Evolutionary conservation across 2,797 vertebrate genomes (phyloP), one percentile per base, ranked within the genome.

Genomic region (Leptodactylus fallax): DNA sequence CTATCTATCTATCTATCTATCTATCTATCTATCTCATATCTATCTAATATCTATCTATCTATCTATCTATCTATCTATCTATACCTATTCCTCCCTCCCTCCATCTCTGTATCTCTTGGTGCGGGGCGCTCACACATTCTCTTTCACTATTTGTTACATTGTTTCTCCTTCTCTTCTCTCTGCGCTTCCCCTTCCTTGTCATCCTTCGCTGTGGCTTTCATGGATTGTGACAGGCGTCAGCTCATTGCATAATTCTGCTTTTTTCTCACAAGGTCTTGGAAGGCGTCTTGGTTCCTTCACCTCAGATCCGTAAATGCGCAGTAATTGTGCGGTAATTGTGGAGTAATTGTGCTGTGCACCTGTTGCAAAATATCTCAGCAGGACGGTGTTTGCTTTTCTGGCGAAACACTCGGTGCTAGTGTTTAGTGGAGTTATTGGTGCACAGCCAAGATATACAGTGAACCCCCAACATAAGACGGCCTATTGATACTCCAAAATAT

Each of bases 371-470:
- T 92, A 94, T 93, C 92, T 95, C 93, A 93, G 92, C 92, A 92
- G 93, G 93, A 94, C 95, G 93, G 92, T 94, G 94, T 95, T 95
- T 95, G 93, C 94, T 94, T 95, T 93, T 93, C 90, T 91, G 92
- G 86, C 92, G 87, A 91, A 91, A 93, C 93, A 91, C 92, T 93
- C 92, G 92, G 94, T 95, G 92, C 93, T 89, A 90, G 87, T 92
- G 92, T 91, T 94, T 93, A 94, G 93, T 95, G 94, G 92, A 90
- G 90, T 90, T 87, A 92, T 93, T 95, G 95, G 93, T 93, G 90
- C 27, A 47, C 74, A 55, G 94, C 95, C 95, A 96, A 95, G 91
- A 91, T 80, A 93, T 90, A 95, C 94, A 94, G 53, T 90, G 71
- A 90, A 93, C 93, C 94, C 91, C 92, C 93, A 94, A 93, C 91